These are phyloP conservation scores for Corapipo altera DNA, from an alignment of 2,113 vertebrate genomes.

Conservation along the genomic window DNA sequence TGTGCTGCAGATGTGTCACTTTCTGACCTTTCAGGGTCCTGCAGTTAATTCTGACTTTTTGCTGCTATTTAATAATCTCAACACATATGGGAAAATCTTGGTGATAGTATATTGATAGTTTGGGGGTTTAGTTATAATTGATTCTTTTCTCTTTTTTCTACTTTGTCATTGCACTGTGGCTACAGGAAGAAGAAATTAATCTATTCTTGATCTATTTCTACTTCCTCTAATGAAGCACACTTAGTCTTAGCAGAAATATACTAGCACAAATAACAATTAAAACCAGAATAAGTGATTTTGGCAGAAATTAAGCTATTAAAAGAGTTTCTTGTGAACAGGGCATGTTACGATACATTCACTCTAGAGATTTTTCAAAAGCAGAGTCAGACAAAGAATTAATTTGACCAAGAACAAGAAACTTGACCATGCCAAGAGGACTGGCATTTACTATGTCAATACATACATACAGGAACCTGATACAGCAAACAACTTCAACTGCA, in stretches of 20 bases:
- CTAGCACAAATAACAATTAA: neutral
- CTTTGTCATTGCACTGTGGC: neutral
- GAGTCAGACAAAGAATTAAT: neutral
- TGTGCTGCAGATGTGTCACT: neutral
- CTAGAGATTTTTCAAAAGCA: neutral
- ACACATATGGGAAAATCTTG: neutral
- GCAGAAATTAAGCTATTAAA: neutral
- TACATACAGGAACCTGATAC: neutral
- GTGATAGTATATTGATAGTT: neutral
- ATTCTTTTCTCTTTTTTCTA: rapidly evolving
- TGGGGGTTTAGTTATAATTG: neutral
- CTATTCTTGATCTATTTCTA: neutral
- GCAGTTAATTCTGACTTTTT: neutral
- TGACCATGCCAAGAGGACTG: neutral
- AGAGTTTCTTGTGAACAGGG: neutral
- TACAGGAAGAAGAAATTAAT: neutral
- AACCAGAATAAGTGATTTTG: neutral
- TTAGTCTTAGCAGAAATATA: neutral
- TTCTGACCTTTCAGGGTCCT: neutral
- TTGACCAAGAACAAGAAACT: neutral
- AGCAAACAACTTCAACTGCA: neutral
- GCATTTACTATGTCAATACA: neutral
- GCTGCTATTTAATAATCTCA: neutral
- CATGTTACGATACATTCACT: neutral
- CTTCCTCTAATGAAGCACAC: neutral